Conservation (phyloP, 1,140 invertebrate genomes). For the Leptoteleia sp. region DNA sequence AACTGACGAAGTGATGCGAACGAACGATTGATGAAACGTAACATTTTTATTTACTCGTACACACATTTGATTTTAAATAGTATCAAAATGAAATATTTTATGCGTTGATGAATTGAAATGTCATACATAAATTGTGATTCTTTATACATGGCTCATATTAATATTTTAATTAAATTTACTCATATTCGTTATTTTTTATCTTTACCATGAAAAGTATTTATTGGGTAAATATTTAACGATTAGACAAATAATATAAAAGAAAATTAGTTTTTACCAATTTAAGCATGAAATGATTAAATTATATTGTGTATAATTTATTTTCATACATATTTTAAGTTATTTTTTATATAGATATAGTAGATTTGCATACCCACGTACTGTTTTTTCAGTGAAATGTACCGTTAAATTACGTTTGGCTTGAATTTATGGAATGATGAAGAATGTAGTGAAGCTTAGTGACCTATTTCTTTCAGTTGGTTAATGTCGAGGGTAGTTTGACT, state of each 20-base stretch:
- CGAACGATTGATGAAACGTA: constrained; percentile 14
- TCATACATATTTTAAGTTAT: background rate
- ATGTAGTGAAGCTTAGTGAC: constrained; percentile 2
- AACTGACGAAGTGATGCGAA: constrained; percentile 25
- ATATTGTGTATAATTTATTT: too few relatives aligned
- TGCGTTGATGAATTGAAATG: background rate
- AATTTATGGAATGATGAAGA: constrained; percentile 9
- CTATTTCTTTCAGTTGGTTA: constrained; percentile 16
- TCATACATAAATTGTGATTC: too few relatives aligned
- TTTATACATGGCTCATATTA: too few relatives aligned
- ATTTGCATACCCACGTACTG: background rate
- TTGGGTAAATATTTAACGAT: too few relatives aligned
- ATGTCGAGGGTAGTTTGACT: constrained; percentile 21
- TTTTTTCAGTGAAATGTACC: background rate
- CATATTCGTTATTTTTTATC: too few relatives aligned
- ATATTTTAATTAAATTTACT: too few relatives aligned
- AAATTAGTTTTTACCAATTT: too few relatives aligned
- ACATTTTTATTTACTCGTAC: constrained; percentile 8
- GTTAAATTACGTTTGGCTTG: constrained; percentile 9
- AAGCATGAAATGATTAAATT: too few relatives aligned
- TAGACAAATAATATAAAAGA: too few relatives aligned
- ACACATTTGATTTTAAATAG: background rate
- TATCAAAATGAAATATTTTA: constrained; percentile 1
- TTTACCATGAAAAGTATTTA: too few relatives aligned
- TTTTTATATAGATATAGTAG: constrained; percentile 3